Base-by-base conservation (phyloP, 2,797 vertebrate genomes). In the Pitangus sulphuratus region DNA sequence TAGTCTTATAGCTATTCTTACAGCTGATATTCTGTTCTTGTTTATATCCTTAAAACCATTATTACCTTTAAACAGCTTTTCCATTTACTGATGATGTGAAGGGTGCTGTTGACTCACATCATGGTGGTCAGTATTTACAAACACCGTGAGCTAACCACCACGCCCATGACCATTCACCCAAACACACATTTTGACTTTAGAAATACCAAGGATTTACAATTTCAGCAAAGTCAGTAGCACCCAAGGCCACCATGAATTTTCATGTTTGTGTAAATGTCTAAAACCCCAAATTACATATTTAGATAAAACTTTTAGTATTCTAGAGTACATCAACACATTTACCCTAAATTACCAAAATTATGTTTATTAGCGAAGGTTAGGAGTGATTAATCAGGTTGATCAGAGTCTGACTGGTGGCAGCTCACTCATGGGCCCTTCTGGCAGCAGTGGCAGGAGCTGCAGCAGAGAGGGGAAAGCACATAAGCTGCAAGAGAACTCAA, bases 151-250 rank as follows among this genome's bases (percentile, higher is more conserved):
- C 17, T 58, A 72, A 57, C 8, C 26, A 77, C 16, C 8, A 8
- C 4, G 5, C 12, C 9, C 35, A 39, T 0, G 0, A 9, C 64
- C 71, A 8, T 68, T 47, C 51, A 79, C 24, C 15, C 39, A 31
- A 79, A 77, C 12, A 37, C 3, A 30, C 20, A 40, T 24, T 24
- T 65, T 78, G 60, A 53, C 19, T 83, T 92, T 20, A 54, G 44
- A 89, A 90, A 66, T 16, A 40, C 12, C 20, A 45, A 69, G 28
- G 65, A 84, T 54, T 88, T 51, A 91, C 12, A 65, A 15, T 12
- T 31, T 26, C 18, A 48, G 16, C 15, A 24, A 91, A 72, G 19
- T 60, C 20, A 22, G 47, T 18, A 93, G 68, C 28, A 68, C 5
- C 18, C 31, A 69, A 18, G 54, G 24, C 22, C 33, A 86, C 9